Base-by-base conservation (phyloP, 2,888 invertebrate genomes). In the Calliphora vomitoria region DNA sequence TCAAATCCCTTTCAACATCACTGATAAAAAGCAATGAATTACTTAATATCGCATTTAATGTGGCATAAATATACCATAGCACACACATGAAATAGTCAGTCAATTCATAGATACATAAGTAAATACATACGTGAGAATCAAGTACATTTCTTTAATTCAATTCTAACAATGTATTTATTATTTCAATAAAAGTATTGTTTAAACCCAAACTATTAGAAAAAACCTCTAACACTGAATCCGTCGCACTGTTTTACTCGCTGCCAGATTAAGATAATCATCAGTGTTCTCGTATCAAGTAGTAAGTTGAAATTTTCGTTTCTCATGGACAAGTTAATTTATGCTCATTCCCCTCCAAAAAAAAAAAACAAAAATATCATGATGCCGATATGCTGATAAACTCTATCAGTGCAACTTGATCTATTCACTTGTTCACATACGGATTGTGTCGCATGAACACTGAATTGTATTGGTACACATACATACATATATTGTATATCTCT, bases 1-100 rank as follows among this genome's bases (percentile, higher is more conserved):
- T 62, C 18, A 64, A 82, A 82, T 79, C 79, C 58, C 62, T 75
- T 75, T 62, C 50, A 60, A 85, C 62, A 79, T 68, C 62, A 62
- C 68, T 79, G 82, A 85, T 85, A 87, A 87, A 74, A 85, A 41
- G 69, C 74, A 82, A 75, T 58, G 87, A 75, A 87, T 85, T 82
- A 80, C 62, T 69, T 69, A 82, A 87, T 84, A 81, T 80, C 62
- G 60, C 66, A 50, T 82, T 82, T 64, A 87, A 87, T 87, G 81
- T 68, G 84, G 25, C 68, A 60, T 60, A 74, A 74, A 84, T 85
- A 50, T 47, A 38, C 58, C 31, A 69, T 69, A 69, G 35, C 35
- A 31, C 10, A 31, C 1, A 41, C n/a, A 66, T 13, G 5, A 18
- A 25, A 44, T 13, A 15, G 58, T 58, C 41, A 58, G 11, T 58